Evolutionary conservation across 2,797 vertebrate species (phyloP).

Genomic region (Scomberomorus guttatus): DNA sequence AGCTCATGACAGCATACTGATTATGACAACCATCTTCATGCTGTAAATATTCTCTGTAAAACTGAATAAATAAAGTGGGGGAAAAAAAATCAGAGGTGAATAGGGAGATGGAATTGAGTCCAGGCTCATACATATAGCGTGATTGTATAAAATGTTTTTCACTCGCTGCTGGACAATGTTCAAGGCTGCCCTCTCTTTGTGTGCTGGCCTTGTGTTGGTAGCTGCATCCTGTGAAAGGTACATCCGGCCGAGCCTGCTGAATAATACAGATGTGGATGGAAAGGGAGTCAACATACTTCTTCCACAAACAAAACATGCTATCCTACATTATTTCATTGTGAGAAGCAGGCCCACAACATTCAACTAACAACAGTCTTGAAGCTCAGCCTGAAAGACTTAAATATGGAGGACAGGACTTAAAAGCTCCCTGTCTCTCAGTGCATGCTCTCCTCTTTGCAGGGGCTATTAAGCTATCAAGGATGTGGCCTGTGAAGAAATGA

Average conservation of each 20-base stretch:
- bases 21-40: too few relatives aligned
- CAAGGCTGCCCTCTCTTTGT: slow-evolving; percentile 51
- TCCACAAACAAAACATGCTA: slow-evolving; percentile 20
- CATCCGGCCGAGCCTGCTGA: slow-evolving; percentile 33
- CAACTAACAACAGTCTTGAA: slow-evolving; percentile 3
- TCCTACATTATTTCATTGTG: slow-evolving; percentile 29
- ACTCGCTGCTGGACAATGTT: slow-evolving; percentile 55
- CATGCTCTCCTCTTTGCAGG: slow-evolving; percentile 71
- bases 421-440: slow-evolving; percentile 57
- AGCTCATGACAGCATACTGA: too few relatives aligned
- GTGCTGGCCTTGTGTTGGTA: slow-evolving; percentile 48
- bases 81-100: slow-evolving; percentile 46
- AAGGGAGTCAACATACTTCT: slow-evolving; percentile 1
- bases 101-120: slow-evolving; percentile 61
- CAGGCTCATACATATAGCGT: slow-evolving; percentile 41
- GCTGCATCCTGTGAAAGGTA: slow-evolving; percentile 45
- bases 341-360: slow-evolving; percentile 16
- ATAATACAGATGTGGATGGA: slow-evolving; percentile 27
- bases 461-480: slow-evolving; percentile 88
- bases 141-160: slow-evolving; percentile 65
- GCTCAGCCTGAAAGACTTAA: slow-evolving; percentile 52
- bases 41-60: too few relatives aligned
- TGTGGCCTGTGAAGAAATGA: slow-evolving; percentile 84
- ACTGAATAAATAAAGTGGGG: too few relatives aligned
- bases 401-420: slow-evolving; percentile 66